phyloP scores from a whole-genome alignment of 2,113 vertebrate species.

The Mystacornis crossleyi region DNA sequence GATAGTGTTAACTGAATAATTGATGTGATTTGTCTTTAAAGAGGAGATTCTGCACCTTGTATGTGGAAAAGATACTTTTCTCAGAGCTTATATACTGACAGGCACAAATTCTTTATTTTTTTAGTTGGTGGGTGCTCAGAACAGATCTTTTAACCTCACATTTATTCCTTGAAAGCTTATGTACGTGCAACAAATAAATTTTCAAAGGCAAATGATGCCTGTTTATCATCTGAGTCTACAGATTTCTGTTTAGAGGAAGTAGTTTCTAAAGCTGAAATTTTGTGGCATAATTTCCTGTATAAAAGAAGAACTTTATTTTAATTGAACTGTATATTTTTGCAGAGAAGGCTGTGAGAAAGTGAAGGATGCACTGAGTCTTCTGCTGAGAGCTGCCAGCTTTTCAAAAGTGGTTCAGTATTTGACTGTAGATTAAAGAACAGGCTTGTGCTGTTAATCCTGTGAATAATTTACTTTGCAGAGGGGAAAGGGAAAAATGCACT shows the following conservation, averaged over 20 bases:
- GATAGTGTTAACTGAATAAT: background rate
- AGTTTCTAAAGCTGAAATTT: background rate
- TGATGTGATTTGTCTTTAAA: background rate
- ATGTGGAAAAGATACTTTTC: background rate
- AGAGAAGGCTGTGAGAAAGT: background rate
- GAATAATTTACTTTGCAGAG: slow-evolving; percentile 30
- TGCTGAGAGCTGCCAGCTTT: background rate
- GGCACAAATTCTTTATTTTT: background rate
- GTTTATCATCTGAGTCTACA: background rate
- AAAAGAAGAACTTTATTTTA: background rate
- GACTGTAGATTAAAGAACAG: background rate
- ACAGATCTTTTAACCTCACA: background rate
- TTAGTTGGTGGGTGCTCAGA: background rate
- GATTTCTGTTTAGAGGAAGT: background rate
- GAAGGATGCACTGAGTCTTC: background rate
- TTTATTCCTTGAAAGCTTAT: background rate
- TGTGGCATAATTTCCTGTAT: background rate
- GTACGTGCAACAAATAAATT: background rate
- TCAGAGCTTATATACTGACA: background rate
- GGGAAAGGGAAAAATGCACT: background rate
- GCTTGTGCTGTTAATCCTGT: slow-evolving; percentile 28
- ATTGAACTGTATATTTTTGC: background rate
- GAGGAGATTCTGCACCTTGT: background rate
- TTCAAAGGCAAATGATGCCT: background rate
- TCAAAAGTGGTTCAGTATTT: background rate